phyloP scores from a whole-genome alignment of 1,140 invertebrate species.

The Zophobas morio region DNA sequence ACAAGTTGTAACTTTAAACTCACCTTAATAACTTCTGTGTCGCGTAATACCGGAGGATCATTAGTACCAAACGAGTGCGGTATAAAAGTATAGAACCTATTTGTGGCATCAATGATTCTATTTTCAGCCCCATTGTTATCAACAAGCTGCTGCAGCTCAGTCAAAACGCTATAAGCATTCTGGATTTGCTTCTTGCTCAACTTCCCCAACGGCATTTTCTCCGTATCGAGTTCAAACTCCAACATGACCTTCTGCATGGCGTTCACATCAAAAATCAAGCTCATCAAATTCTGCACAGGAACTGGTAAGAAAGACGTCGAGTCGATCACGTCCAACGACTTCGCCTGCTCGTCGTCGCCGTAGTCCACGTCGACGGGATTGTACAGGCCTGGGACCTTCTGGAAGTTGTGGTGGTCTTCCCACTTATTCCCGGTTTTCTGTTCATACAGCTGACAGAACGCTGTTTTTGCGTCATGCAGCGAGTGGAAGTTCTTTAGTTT shows the following conservation, averaged over 20 bases:
- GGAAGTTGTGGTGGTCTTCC: slow-evolving; percentile 78
- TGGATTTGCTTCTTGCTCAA: slow-evolving; percentile 93
- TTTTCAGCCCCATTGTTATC: slow-evolving; percentile 69
- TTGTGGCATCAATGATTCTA: slow-evolving; percentile 86
- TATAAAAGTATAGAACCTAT: slow-evolving; percentile 88
- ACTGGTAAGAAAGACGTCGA: slow-evolving; percentile 79
- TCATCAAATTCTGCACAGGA: slow-evolving; percentile 87
- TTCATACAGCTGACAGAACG: slow-evolving; percentile 80
- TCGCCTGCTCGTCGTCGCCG: slow-evolving; percentile 71
- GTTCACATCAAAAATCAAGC: slow-evolving; percentile 92
- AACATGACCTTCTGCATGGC: slow-evolving; percentile 93
- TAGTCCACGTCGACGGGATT: slow-evolving; percentile 95
- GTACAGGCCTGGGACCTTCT: slow-evolving; percentile 86
- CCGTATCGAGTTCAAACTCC: slow-evolving; percentile 96
- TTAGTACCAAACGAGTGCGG: slow-evolving; percentile 95
- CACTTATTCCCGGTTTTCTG: slow-evolving; percentile 93
- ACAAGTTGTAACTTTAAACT: no score
- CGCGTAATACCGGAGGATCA: slow-evolving; percentile 86
- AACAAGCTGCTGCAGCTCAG: slow-evolving; percentile 81
- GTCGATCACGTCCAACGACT: slow-evolving; percentile 66
- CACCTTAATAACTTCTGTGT: slow-evolving; percentile 82
- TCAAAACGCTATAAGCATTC: slow-evolving; percentile 86
- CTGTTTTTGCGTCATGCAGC: slow-evolving; percentile 74
- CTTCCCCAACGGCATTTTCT: slow-evolving; percentile 98
- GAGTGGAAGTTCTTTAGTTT: slow-evolving; percentile 78